phyloP scores from a whole-genome alignment of 30 jellyfish, hydroid and myxozoan genomes.

The Aurelia coerulea region DNA sequence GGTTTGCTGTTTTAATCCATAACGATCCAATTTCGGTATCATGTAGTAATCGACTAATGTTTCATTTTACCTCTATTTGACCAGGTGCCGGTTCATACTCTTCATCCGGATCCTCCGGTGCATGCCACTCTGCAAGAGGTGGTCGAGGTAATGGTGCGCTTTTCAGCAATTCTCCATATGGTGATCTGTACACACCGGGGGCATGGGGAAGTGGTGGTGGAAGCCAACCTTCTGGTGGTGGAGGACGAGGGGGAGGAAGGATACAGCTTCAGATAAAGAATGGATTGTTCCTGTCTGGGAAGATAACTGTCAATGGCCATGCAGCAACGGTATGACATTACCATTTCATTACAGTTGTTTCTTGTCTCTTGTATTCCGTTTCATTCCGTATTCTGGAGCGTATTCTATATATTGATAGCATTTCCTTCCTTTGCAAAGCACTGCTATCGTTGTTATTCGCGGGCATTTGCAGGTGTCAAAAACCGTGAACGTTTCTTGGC shows the following conservation, averaged over 20 bases:
- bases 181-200: constrained; percentile 36
- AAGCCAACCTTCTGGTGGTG: constrained; percentile 41
- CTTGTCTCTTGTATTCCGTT: too few relatives aligned
- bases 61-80: background rate
- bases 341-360: too few relatives aligned
- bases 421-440: too few relatives aligned
- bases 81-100: constrained; percentile 57
- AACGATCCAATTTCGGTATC: too few relatives aligned
- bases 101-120: constrained; percentile 62
- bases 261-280: constrained; percentile 3
- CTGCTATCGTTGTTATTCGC: too few relatives aligned
- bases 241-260: constrained; percentile 70
- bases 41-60: background rate
- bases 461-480: too few relatives aligned
- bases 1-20: too few relatives aligned
- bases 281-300: constrained; percentile 34
- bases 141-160: constrained; percentile 63
- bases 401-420: too few relatives aligned
- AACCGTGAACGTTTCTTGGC: too few relatives aligned
- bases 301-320: constrained; percentile 52
- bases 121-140: constrained; percentile 61
- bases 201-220: constrained; percentile 80
- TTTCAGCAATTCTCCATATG: constrained; percentile 28
- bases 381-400: too few relatives aligned
- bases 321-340: constrained; percentile 27